These are phyloP conservation scores for Mobula birostris DNA, from an alignment of 2,113 vertebrate species.

Conservation along the genomic window DNA sequence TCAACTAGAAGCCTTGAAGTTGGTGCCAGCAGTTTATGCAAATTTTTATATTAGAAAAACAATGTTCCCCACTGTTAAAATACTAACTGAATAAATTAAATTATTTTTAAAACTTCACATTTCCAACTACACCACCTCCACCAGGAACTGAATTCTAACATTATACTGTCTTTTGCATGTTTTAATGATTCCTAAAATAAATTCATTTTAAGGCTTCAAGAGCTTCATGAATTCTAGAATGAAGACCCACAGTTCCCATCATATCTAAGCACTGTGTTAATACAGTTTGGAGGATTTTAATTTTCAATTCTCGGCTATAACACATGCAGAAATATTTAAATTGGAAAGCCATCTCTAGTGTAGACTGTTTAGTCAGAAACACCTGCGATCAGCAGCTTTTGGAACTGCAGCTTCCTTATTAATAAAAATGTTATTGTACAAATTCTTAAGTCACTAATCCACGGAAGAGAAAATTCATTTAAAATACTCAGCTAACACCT, in stretches of 20 bases:
- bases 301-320: not conserved
- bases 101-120: not conserved
- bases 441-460: not conserved
- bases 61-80: not conserved
- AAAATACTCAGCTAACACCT: no score
- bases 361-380: not conserved
- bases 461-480: not conserved
- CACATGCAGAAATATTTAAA: not conserved
- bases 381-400: not conserved
- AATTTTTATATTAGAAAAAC: not conserved
- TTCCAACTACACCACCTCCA: no score
- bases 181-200: not conserved
- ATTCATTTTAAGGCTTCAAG: not conserved
- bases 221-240: no score
- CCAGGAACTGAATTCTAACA: not conserved
- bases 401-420: not conserved
- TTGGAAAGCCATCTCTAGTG: not conserved
- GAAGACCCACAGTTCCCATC: not conserved
- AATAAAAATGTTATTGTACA: not conserved
- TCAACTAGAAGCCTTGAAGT: not conserved
- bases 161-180: not conserved
- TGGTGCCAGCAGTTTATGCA: not conserved
- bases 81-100: not conserved
- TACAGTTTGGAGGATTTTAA: not conserved
- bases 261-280: not conserved